phyloP scores from a whole-genome alignment of 2,888 invertebrate species.

The Teleiodes luculella region DNA sequence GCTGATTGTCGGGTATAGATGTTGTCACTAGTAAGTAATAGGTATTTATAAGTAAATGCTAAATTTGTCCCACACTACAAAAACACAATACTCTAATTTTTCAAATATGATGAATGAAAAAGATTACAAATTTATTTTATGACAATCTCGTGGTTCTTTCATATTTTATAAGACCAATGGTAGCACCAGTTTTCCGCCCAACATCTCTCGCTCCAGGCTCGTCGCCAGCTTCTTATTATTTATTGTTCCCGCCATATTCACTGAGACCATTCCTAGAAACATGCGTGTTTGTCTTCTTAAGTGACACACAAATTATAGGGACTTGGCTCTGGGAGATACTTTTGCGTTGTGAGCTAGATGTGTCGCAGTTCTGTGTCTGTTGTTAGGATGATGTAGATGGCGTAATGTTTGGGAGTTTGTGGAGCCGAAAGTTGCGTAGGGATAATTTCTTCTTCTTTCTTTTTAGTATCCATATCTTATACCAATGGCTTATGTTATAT shows the following conservation, averaged over 20 bases:
- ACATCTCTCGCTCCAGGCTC: constrained; percentile 22
- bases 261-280: constrained; percentile 35
- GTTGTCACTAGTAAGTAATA: too few relatives aligned
- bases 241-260: constrained; percentile 43
- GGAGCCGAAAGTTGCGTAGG: background rate
- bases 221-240: constrained; percentile 57
- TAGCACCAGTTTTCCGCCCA: constrained; percentile 1
- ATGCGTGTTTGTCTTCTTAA: constrained; percentile 39
- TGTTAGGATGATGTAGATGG: too few relatives aligned
- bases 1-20: too few relatives aligned
- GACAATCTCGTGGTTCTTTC: too few relatives aligned
- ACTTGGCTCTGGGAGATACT: constrained; percentile 21
- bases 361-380: background rate
- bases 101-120: too few relatives aligned
- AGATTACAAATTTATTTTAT: background rate
- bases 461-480: too few relatives aligned
- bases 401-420: too few relatives aligned
- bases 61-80: too few relatives aligned
- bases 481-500: too few relatives aligned
- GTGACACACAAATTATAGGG: constrained; percentile 33
- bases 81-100: too few relatives aligned
- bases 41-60: too few relatives aligned
- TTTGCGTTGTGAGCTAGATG: background rate
- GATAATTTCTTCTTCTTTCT: too few relatives aligned
- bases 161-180: constrained; percentile 2